Evolutionary conservation across 1,140 invertebrate species (phyloP), one percentile per base, ranked within the genome.

Genomic region (Caenorhabditis brenneri): DNA sequence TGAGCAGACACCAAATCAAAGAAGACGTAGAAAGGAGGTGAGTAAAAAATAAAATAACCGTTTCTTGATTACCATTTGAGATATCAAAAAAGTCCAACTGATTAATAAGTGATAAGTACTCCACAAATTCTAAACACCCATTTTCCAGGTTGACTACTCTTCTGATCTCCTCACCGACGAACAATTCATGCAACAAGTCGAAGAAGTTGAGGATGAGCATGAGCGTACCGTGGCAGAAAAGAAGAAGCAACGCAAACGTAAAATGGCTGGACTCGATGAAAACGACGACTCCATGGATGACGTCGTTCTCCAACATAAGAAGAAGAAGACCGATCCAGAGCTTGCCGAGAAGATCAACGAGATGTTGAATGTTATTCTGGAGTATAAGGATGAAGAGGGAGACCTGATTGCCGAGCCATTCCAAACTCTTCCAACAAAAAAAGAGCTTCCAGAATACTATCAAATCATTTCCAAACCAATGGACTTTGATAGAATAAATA

Each of bases 121-220:
- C n/a, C n/a, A n/a, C n/a, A n/a, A 96, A 84, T 96, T 96, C 3
- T 95, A 95, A 4, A 92, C 96, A 12, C 95, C 96, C 88, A 93
- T 96, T 53, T 98, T 98, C 91, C 96, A 98, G 91, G 96, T 98
- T 12, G 96, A 98, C 92, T 99, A 99, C 90, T 95, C 95, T 0
- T n/a, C 29, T 33, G 81, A 83, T 79, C 22, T 79, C 12, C 5
- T 98, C 0, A 97, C 96, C 0, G 97, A 98, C 89, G 96, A 96
- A 91, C 96, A 98, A 91, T 97, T 95, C 95, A 92, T 98, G 2
- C 96, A 96, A 42, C 29, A 49, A 79, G 78, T 31, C 9, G 80
- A 81, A 53, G 80, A 81, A 48, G 80, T 53, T 22, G 80, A 81
- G 27, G 80, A 81, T 29, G 80, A 81, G 7, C n/a, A 81, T 22